Evolutionary conservation across 2,113 vertebrate genomes (phyloP).

Genomic region (Rhynchomys soricoides): DNA sequence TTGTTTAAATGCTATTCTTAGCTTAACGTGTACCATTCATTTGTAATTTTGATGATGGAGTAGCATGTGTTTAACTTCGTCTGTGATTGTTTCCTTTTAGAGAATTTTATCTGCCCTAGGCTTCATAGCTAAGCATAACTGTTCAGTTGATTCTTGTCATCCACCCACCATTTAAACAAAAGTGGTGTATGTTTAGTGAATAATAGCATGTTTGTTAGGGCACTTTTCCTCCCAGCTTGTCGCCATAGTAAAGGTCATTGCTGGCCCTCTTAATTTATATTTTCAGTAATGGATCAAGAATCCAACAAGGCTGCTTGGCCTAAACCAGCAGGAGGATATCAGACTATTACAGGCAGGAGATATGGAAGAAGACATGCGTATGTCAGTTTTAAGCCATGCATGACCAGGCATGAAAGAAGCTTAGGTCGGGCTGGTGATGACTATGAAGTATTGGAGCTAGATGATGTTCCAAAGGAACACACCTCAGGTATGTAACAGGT

Average conservation of each 20-base stretch:
- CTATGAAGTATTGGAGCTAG: slow-evolving; percentile 80
- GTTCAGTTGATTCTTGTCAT: slow-evolving; percentile 26
- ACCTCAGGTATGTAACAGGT: slow-evolving; percentile 82
- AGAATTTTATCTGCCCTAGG: slow-evolving; percentile 26
- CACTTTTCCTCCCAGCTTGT: neutral
- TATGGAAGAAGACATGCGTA: slow-evolving; percentile 86
- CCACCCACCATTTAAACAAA: neutral
- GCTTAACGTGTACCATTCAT: neutral
- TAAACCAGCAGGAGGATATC: slow-evolving; percentile 84
- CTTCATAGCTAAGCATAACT: slow-evolving; percentile 3
- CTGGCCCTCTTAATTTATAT: neutral
- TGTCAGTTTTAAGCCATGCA: slow-evolving; percentile 83
- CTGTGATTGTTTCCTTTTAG: neutral
- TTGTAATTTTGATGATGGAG: slow-evolving; percentile 5
- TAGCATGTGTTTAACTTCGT: slow-evolving; percentile 20
- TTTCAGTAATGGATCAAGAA: slow-evolving; percentile 89
- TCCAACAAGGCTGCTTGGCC: slow-evolving; percentile 84
- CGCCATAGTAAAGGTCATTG: neutral
- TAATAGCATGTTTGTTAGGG: neutral
- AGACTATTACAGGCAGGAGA: slow-evolving; percentile 84
- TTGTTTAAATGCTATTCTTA: slow-evolving; percentile 48
- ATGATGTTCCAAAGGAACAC: slow-evolving; percentile 78
- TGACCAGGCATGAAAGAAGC: slow-evolving; percentile 80
- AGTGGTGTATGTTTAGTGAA: neutral
- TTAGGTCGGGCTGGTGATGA: slow-evolving; percentile 72